Base-by-base conservation (phyloP, 1,140 invertebrate species). In the Chelonus insularis region DNA sequence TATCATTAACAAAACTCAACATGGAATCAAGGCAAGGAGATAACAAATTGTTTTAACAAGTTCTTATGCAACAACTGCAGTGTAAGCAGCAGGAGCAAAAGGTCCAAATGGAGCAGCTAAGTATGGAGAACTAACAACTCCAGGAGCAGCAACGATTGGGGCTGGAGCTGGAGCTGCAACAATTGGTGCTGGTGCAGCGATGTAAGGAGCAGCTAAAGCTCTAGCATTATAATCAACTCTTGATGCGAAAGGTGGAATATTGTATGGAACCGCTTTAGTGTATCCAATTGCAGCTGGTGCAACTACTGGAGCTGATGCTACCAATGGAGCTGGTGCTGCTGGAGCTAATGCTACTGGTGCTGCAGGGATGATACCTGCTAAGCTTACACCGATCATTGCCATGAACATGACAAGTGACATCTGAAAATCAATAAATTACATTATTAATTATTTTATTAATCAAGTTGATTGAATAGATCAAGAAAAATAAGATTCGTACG, bases 191-290 rank as follows among this genome's bases (percentile, higher is more conserved):
- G 65, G 57, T 7, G 58, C 58, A 11, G 63, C 67, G 18, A 71
- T 29, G 18, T 63, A 48, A 8, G 69, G 70, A 6, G 69, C 63
- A 29, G 71, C 70, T 0, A 84, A 57, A 32, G 76, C 77, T 66
- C 73, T 80, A 34, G 76, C 84, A 25, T 76, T 77, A 2, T 84
- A 75, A 68, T 78, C 85, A 36, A 85, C 67, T 72, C 84, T 82
- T 9, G 81, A 78, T 2, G 82, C 83, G 52, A 82, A 82, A 2
- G 84, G 84, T 18, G 82, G 82, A 50, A 85, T 75, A 57, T 85
- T 85, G 56, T 85, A 83, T 1, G 84, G 84, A 4, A 80, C 68
- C 2, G 72, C 70, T 36, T 68, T 63, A 1, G 73, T 65, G 55
- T 79, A 80, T 2, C 63, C 72, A 21, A 77, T 57, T 1, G 69